Evolutionary conservation across 2,797 vertebrate genomes (phyloP).

Genomic region (Pantherophis alleghaniensis): DNA sequence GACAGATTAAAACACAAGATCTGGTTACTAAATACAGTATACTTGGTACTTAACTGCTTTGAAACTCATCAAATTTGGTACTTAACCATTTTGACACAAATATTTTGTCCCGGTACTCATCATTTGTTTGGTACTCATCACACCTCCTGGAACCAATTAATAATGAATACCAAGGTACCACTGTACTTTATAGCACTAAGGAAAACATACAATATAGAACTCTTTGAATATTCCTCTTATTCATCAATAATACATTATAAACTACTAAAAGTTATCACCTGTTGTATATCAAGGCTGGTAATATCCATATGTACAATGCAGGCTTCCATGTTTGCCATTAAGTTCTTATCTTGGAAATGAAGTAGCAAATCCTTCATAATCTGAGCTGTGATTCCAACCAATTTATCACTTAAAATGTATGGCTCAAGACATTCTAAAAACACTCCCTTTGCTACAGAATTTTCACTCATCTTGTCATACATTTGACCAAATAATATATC

Average conservation of each 20-base stretch:
- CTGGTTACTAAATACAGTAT: background rate
- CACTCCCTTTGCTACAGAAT: constrained; percentile 88
- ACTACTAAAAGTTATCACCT: constrained; percentile 72
- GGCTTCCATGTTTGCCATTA: constrained; percentile 93
- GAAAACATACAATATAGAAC: background rate
- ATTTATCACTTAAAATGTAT: constrained; percentile 88
- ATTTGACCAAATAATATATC: constrained; percentile 92
- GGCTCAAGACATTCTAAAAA: constrained; percentile 93
- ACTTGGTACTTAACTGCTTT: background rate
- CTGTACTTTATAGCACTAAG: background rate
- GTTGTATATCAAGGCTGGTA: constrained; percentile 94
- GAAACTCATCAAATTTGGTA: background rate
- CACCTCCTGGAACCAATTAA: background rate
- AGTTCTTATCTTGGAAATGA: constrained; percentile 90
- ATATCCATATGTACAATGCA: constrained; percentile 96
- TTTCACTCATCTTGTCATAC: constrained; percentile 87
- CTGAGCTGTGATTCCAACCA: constrained; percentile 87
- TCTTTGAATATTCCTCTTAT: background rate
- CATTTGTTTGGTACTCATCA: background rate
- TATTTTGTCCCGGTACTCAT: background rate
- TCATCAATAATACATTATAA: background rate
- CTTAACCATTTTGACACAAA: background rate
- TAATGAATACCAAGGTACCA: background rate
- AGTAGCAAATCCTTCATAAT: constrained; percentile 92
- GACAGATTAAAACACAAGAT: background rate